Evolutionary conservation across 2,797 vertebrate species (phyloP), one percentile per base, ranked within the genome.

Genomic region (Tangara arthus): DNA sequence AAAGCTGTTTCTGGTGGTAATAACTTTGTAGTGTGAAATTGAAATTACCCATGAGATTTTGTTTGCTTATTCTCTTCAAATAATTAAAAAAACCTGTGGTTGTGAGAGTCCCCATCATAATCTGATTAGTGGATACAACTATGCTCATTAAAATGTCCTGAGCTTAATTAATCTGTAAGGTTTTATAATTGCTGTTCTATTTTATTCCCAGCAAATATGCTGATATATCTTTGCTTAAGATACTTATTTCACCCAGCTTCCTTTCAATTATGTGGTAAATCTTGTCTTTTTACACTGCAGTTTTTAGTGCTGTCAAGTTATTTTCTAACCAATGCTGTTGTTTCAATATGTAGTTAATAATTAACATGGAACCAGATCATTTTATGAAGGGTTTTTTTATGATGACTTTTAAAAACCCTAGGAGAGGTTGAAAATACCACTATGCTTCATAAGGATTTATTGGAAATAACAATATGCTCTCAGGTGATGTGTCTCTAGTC

Each of bases 311-410:
- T 93, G 75, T 93, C 82, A 79, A 85, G 87, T 89, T 88, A 87
- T 93, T 94, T 91, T 95, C 63, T 90, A 87, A 77, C 76, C 61
- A 65, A 16, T 65, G n/a, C 77, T 93, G 70, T 83, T 95, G 84
- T 88, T 94, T 94, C 73, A 89, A 94, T 79, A 61, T 60, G 44
- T 69, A 64, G 71, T 93, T 92, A 97, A 95, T 95, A 70, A 97
- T 93, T 96, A 96, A 87, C 65, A 73, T 42, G 65, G 87, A 96
- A 86, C 30, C 53, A 73, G 42, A 83, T 82, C 44, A 79, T 89
- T 96, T 96, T 87, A 76, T 85, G 66, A 71, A 95, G 94, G 69
- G 46, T 82, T 94, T 64, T 64, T 82, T 68, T 91, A 47, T 69
- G 66, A 42, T 89, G 49, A 85, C 76, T 92, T 95, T 61, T 78